Conservation (phyloP, 2,797 vertebrate genomes). For the Tadarida brasiliensis region DNA sequence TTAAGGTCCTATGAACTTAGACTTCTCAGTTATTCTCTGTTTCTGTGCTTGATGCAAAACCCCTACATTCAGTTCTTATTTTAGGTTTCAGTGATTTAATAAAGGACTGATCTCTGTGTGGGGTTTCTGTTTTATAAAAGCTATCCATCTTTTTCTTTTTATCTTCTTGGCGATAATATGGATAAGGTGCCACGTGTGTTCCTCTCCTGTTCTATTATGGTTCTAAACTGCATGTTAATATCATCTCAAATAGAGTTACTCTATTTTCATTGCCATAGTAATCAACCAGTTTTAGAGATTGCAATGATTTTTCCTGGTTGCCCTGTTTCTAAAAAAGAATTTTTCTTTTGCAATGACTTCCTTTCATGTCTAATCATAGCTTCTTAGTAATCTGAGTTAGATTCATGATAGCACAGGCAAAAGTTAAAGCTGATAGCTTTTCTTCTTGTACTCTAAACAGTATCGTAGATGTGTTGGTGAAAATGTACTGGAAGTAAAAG, state of each 20-base stretch:
- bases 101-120: neutral
- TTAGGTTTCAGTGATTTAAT: neutral
- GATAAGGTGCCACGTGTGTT: neutral
- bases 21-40: conserved; percentile 23
- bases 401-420: neutral
- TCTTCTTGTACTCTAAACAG: neutral
- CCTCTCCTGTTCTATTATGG: neutral
- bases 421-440: neutral
- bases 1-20: neutral
- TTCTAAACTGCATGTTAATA: neutral
- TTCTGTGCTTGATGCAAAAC: neutral
- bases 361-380: neutral
- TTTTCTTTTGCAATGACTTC: neutral
- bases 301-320: neutral
- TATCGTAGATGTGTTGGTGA: neutral
- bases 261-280: conserved; percentile 38
- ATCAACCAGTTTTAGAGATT: neutral
- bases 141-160: conserved; percentile 8
- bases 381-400: conserved; percentile 6
- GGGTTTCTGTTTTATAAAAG: conserved; percentile 32
- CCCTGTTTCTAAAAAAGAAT: conserved; percentile 1
- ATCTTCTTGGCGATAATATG: neutral
- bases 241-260: neutral
- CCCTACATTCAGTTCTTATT: neutral
- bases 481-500: neutral